These are phyloP conservation scores for Sinodicranocentrus sp. DNA, from an alignment of 2,888 invertebrate genomes.

Conservation along the genomic window DNA sequence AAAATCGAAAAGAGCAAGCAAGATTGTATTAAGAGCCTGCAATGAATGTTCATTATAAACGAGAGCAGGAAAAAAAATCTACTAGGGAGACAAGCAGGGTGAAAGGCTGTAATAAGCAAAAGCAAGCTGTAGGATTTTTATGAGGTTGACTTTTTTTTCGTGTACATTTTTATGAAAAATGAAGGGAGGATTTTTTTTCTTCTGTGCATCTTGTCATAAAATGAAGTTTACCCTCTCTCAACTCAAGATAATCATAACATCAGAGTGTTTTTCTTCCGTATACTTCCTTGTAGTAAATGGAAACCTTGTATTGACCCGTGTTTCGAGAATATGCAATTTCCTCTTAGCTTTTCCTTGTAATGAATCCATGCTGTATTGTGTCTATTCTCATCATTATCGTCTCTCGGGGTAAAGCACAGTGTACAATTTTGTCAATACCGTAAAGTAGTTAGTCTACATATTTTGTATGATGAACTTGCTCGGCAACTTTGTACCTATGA, in stretches of 20 bases:
- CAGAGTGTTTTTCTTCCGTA: background rate
- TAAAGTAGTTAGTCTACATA: background rate
- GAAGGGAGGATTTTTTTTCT: slow-evolving; percentile 13
- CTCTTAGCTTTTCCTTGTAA: slow-evolving; percentile 3
- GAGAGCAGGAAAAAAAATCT: background rate
- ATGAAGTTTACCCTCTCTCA: background rate
- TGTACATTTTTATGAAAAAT: slow-evolving; percentile 22
- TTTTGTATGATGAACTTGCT: slow-evolving; percentile 59
- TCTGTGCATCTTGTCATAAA: slow-evolving; percentile 47
- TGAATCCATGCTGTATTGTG: slow-evolving; percentile 26
- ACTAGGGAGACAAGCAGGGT: slow-evolving; percentile 12
- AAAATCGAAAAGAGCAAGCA: slow-evolving; percentile 3
- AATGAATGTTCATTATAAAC: background rate
- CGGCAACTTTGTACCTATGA: slow-evolving; percentile 40
- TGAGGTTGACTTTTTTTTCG: slow-evolving; percentile 30
- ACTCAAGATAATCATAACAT: slow-evolving; percentile 19
- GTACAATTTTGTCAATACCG: slow-evolving; percentile 37
- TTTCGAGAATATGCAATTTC: slow-evolving; percentile 15
- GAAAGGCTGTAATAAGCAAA: slow-evolving; percentile 26
- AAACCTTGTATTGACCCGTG: background rate
- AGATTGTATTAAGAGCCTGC: background rate
- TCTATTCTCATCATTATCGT: slow-evolving; percentile 21
- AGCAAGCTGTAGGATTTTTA: slow-evolving; percentile 40
- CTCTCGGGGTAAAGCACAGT: slow-evolving; percentile 52
- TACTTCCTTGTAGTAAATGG: background rate